Base-by-base conservation (phyloP, 1,140 invertebrate genomes). In the Macrobrachium nipponense region DNA sequence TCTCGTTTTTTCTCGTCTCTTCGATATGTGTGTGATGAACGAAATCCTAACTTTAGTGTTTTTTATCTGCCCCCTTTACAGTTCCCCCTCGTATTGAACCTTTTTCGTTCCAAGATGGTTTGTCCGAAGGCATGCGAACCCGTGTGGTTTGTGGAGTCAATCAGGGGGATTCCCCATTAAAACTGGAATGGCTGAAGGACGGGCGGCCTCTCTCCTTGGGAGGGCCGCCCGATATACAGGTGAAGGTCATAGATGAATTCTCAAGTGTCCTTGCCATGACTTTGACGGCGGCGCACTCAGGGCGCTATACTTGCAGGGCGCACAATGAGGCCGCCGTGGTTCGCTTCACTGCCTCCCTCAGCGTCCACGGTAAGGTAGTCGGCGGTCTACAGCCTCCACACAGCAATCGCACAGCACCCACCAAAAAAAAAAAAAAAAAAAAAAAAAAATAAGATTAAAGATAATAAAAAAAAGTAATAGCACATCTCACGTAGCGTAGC, bases 151-250 rank as follows among this genome's bases (percentile, higher is more conserved):
- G 98, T 92, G 96, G 97, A 90, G 96, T 98, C 89, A 94, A 97
- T 90, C 96, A 98, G 92, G 98, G 98, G 23, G 97, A 99, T 93
- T 93, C 96, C 88, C 97, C 97, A 23, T 95, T 99, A 87, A 95
- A 94, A 85, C 97, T 98, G 92, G 93, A 91, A 66, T 95, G 95
- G 95, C 89, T 91, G 23, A 93, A 94, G 90, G 95, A 97, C 91
- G 95, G 95, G 64, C 92, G 93, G 6, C 93, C 95, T 72, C 90
- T 91, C 72, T 90, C 90, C 90, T 76, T 62, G 18, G 84, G 84
- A 62, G 68, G 84, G 77, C 90, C 92, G 85, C 90, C 92, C 89
- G 92, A 93, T 62, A 92, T 93, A 61, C 91, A 93, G 15, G 93
- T 94, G 86, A 92, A 95, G 88, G 91, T 94, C 79, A 93, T 96